Evolutionary conservation across 1,140 invertebrate genomes (phyloP).

Genomic region (Neoseiulus cucumeris): DNA sequence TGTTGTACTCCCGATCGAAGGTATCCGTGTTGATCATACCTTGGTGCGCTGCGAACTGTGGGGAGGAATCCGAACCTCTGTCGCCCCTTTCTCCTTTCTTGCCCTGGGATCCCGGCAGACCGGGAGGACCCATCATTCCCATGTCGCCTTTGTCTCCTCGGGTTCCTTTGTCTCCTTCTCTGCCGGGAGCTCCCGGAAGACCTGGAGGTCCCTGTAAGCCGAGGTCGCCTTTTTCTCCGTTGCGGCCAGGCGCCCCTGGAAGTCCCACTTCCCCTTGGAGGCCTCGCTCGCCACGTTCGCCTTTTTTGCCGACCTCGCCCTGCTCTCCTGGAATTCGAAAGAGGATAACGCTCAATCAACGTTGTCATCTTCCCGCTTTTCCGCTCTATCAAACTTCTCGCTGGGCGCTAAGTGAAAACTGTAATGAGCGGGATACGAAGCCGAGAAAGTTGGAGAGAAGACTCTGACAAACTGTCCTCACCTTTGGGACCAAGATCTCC

Average conservation of each 20-base stretch:
- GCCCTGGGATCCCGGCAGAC: slow-evolving; percentile 4
- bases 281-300: not conserved
- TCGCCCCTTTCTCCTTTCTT: slow-evolving; percentile 3
- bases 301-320: slow-evolving; percentile 1
- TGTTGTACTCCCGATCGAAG: slow-evolving; percentile 5
- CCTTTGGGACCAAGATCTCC: not conserved
- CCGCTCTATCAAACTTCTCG: too few species aligned
- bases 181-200: not conserved
- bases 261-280: not conserved
- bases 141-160: not conserved
- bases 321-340: not conserved
- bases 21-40: slow-evolving; percentile 1
- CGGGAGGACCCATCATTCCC: slow-evolving; percentile 9
- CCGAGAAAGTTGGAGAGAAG: too few species aligned
- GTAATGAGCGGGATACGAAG: too few species aligned
- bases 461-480: not conserved
- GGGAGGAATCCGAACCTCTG: slow-evolving; percentile 2
- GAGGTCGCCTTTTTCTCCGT: slow-evolving; percentile 3
- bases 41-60: not conserved
- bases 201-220: slow-evolving; percentile 1
- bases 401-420: too few species aligned
- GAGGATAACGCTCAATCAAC: not conserved
- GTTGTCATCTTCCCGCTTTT: too few species aligned
- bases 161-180: not conserved
- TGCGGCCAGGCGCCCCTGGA: not conserved